Base-by-base conservation (phyloP, 2,113 vertebrate genomes). In the Poeciliopsis turrubarensis region DNA sequence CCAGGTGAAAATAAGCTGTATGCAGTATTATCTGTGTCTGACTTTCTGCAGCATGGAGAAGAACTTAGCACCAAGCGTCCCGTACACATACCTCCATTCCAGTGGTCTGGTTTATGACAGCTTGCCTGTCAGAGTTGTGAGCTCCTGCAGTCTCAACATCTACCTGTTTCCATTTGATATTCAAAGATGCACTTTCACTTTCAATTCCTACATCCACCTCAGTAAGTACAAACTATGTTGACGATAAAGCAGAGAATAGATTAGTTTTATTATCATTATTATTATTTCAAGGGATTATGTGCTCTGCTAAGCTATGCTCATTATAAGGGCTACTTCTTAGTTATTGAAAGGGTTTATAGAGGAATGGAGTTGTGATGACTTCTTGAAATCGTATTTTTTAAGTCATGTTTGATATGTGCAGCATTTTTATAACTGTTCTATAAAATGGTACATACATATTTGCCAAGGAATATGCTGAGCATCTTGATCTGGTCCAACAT, bases 101-200 rank as follows among this genome's bases (percentile, higher is more conserved):
- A 1, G 81, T 15, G 89, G 89, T 22, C 0, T 0, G 0, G 67
- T 91, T 1, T 0, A 5, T 0, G 89, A 91, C 47, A 3, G 13
- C 1, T 13, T 37, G 30, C 89, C 90, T 2, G 1, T 89, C 61
- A 83, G 15, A 84, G 90, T 87, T 7, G 9, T 91, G 60, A 91
- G 87, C 72, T 85, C 87, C 79, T 91, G 90, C 69, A 80, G 22
- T 1, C 84, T 91, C 2, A 61, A 90, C 34, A 87, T 90, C 70
- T 89, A 84, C 66, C 68, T 31, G 14, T 91, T 91, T 75, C 90
- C 90, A 14, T 91, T 91, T 41, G 90, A 91, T 71, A 44, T 57
- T 72, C 90, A 91, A 57, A 89, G 70, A 68, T 91, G 89, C 62
- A 79, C 13, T 30, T 84, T 87, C 2, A 76, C 68, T 41, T 91